Evolutionary conservation across 2,888 invertebrate species (phyloP), one percentile per base, ranked within the genome.

Genomic region (Dichetophora obliterata): DNA sequence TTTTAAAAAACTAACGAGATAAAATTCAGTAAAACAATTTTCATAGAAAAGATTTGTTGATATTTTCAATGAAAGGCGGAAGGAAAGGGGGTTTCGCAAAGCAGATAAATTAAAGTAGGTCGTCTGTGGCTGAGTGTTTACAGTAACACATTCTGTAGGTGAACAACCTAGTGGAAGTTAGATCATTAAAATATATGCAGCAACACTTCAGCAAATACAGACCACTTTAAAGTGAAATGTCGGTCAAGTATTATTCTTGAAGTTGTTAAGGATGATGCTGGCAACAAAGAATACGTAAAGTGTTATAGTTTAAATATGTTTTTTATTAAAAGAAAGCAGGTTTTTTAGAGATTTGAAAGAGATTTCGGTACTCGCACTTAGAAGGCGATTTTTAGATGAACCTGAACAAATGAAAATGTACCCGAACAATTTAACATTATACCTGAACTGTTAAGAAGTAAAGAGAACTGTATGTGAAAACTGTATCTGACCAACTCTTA

Each of bases 111-210:
- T 52, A 54, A n/a, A 22, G 9, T 19, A 54, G 54, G 54, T 19
- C 54, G 54, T 19, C 22, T 54, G 22, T 24, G 9, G 22, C 31
- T 5, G 16, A 63, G 27, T 27, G 9, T 27, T 27, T 63, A 54
- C n/a, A 43, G 9, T 54, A 9, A 19, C n/a, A 34, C 34, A 24
- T 63, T 63, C 31, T 63, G 6, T 34, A 31, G 63, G 63, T 63
- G 63, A 63, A 63, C 63, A 63, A 63, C 63, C 63, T 63, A 27
- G n/a, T n/a, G n/a, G 3, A 6, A 31, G 63, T 63, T 43, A n/a
- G 27, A 31, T 63, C 11, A 63, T 31, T 63, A 31, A 63, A 63
- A 63, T 63, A 63, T 63, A 63, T 63, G 63, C 63, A 63, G 63
- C 63, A 63, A 27, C 63, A 31, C 5, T 16, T 27, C 63, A 8